These are phyloP conservation scores for Pantherophis guttatus DNA, from an alignment of 2,113 vertebrate genomes.

Conservation along the genomic window DNA sequence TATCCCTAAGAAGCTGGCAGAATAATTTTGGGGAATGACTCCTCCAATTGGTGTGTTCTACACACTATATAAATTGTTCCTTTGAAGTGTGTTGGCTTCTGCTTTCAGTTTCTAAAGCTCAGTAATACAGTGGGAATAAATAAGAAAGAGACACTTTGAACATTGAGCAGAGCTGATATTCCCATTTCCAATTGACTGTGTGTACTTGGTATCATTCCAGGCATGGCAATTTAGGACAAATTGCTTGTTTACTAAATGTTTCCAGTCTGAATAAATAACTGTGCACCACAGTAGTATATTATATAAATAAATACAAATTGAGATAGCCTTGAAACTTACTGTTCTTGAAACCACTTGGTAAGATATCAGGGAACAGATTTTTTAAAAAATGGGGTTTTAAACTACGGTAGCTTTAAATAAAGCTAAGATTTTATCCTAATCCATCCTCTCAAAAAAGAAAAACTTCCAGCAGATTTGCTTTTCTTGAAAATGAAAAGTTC, in stretches of 20 bases:
- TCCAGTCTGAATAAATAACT: conserved; percentile 42
- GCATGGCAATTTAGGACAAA: conserved; percentile 23
- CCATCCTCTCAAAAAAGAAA: no score
- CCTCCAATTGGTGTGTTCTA: conserved; percentile 22
- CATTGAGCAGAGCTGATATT: conserved; percentile 51
- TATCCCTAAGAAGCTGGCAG: conserved; percentile 32
- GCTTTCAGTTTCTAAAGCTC: conserved; percentile 53
- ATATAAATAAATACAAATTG: conserved; percentile 10
- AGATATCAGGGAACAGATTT: not conserved
- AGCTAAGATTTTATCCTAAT: not conserved
- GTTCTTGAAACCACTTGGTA: conserved; percentile 12
- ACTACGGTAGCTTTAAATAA: not conserved
- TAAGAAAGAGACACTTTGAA: conserved; percentile 48
- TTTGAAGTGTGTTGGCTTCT: conserved; percentile 17
- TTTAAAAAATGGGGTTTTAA: not conserved
- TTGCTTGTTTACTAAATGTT: conserved; percentile 44
- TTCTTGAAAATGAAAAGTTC: not conserved
- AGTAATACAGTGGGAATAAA: conserved; percentile 49
- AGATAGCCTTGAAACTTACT: conserved; percentile 37
- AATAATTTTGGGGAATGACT: conserved; percentile 36
- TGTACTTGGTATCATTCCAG: conserved; percentile 51
- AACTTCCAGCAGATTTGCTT: conserved; percentile 8
- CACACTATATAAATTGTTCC: conserved; percentile 44
- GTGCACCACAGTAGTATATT: conserved; percentile 26
- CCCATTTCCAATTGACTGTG: conserved; percentile 52